Conservation (phyloP, 2,113 vertebrate genomes). For the Neofelis nebulosa region DNA sequence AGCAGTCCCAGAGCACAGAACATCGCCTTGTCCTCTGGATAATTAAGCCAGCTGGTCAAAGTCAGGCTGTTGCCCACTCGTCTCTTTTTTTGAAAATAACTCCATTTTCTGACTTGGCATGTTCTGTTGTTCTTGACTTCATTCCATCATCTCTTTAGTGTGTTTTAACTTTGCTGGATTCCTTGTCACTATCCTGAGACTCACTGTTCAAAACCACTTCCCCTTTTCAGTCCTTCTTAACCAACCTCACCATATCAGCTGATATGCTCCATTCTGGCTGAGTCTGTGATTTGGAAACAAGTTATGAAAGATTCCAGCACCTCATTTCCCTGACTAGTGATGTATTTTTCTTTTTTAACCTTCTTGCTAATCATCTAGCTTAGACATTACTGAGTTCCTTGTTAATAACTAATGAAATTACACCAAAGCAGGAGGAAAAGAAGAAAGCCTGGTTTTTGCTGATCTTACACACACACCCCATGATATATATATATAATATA, state of each 20-base stretch:
- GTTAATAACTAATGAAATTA: slow-evolving; percentile 13
- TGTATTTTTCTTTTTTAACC: background rate
- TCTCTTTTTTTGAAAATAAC: background rate
- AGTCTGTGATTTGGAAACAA: background rate
- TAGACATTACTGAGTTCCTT: background rate
- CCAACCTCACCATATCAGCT: background rate
- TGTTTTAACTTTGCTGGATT: background rate
- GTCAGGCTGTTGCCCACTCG: background rate
- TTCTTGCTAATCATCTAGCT: slow-evolving; percentile 20
- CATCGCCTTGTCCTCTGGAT: background rate
- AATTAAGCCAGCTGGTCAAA: background rate
- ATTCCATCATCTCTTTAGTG: background rate
- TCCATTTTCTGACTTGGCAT: background rate
- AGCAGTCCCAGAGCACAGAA: background rate
- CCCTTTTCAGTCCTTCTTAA: background rate
- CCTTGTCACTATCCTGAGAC: background rate
- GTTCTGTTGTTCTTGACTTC: background rate
- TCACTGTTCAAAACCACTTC: background rate
- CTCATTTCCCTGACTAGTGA: background rate
- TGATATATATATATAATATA: background rate
- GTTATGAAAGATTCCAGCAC: background rate
- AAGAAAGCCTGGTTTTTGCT: slow-evolving; percentile 13
- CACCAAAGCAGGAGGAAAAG: background rate
- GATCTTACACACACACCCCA: background rate
- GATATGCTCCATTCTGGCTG: background rate